phyloP scores from a whole-genome alignment of 2,113 vertebrate species.

The Ptyas mucosa region DNA sequence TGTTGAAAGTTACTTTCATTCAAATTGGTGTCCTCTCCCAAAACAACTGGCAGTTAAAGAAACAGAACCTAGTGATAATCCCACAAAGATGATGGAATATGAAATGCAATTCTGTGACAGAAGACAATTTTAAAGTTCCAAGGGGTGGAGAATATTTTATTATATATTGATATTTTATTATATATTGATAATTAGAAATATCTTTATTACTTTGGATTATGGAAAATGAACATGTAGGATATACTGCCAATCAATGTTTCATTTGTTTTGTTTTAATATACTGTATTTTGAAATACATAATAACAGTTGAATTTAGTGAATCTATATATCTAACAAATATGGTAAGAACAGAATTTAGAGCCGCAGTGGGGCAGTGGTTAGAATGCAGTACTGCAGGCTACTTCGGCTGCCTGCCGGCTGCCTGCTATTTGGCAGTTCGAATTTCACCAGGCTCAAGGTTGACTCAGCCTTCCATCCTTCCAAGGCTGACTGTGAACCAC shows the following conservation, averaged over 20 bases:
- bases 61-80: not conserved
- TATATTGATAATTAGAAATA: not conserved
- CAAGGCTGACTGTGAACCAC: too few species aligned
- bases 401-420: too few species aligned
- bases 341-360: not conserved
- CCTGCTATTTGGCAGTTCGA: too few species aligned
- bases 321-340: not conserved
- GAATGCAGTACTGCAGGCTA: too few species aligned
- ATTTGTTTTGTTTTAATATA: not conserved
- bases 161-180: not conserved
- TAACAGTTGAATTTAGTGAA: not conserved
- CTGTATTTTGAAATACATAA: not conserved
- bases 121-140: not conserved
- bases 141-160: not conserved
- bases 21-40: not conserved
- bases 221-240: not conserved
- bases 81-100: not conserved
- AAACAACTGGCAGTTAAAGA: not conserved
- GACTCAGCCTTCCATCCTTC: too few species aligned
- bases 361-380: too few species aligned
- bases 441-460: too few species aligned
- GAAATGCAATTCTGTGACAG: not conserved
- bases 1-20: not conserved
- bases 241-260: not conserved
- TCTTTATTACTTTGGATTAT: not conserved